Evolutionary conservation across 2,113 vertebrate species (phyloP), one percentile per base, ranked within the genome.

Genomic region (Sylvilagus bachmani): DNA sequence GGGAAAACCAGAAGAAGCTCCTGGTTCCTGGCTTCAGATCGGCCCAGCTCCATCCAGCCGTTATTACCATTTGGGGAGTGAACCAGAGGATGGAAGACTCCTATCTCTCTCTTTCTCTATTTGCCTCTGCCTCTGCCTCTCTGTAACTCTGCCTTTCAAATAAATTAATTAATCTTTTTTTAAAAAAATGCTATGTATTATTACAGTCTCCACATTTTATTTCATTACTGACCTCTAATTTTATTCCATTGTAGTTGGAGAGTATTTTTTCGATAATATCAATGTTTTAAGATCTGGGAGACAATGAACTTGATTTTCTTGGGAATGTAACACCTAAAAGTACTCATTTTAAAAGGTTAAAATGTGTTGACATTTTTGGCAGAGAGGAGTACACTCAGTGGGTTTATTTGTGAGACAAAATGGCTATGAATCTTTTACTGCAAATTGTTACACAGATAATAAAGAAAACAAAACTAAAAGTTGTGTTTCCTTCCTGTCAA

Each of bases 381-480:
- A 95, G 55, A 62, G 8, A 2, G 66, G 25, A 86, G 4, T 73
- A 89, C 75, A 64, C 25, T 36, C 33, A 53, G 51, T 17, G 17
- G 4, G 14, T 74, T 87, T 89, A 75, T 58, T 93, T 25, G 53
- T 21, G 44, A 86, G 27, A n/a, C n/a, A 92, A 87, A 86, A 75
- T 81, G 7, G 0, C 3, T 53, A 21, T 61, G 70, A 89, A 38
- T 36, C 27, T 71, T 85, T 71, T 71, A 44, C 10, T 90, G 4
- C 14, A 90, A 82, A 77, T 79, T 38, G 10, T 71, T 71, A 71
- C 44, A 44, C 51, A 38, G 25, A n/a, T 38, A 74, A 90, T 61
- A 83, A 64, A 86, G 64, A 86, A 36, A 51, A 19, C 4, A n/a
- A 75, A 89, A 27, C 8, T 31, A 71, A 78, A 73, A 82, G 61